Evolutionary conservation across 2,113 vertebrate genomes (phyloP), one percentile per base, ranked within the genome.

Genomic region (western clawed frog (Xenopus tropicalis)): DNA sequence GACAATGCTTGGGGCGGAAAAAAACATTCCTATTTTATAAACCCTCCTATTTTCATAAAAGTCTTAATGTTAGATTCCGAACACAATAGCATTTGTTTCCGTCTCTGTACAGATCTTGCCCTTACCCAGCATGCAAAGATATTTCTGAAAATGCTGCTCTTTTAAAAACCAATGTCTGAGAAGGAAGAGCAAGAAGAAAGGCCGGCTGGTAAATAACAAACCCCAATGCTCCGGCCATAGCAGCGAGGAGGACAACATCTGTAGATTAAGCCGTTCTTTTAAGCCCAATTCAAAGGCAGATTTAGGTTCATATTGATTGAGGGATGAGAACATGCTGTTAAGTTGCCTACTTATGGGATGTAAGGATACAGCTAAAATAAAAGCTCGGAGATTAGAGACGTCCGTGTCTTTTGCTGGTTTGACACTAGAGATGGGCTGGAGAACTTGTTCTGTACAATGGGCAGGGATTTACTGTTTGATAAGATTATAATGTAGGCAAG

Each of bases 301-400:
- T 70, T 70, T 70, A 59, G 61, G 69, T 14, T 46, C 57, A 48
- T 70, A 70, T 70, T 61, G 69, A 61, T 70, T 70, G 68, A 59
- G 7, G 61, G 57, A 61, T 61, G 56, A 61, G 57, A 58, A 61
- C 69, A 44, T 16, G 37, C 42, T 70, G 57, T 29, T 46, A 70
- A 20, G 43, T 46, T 70, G 42, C 57, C 21, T 42, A 70, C 69
- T 23, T 70, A 43, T 43, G 69, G 69, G 69, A 70, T 42, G 46
- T 46, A 48, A 58, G 57, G 25, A 22, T 24, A 14, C 16, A 70
- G 44, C 57, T 46, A 51, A 61, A 57, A 58, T 14, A 48, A 61
- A 46, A 46, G 20, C 69, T 17, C 54, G 19, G 14, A 58, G 25
- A 61, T 61, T 25, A 61, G 25, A 24, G 61, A 61, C 37, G n/a